Conservation (phyloP, 1,140 invertebrate species). For the Ditylenchus dipsaci region DNA sequence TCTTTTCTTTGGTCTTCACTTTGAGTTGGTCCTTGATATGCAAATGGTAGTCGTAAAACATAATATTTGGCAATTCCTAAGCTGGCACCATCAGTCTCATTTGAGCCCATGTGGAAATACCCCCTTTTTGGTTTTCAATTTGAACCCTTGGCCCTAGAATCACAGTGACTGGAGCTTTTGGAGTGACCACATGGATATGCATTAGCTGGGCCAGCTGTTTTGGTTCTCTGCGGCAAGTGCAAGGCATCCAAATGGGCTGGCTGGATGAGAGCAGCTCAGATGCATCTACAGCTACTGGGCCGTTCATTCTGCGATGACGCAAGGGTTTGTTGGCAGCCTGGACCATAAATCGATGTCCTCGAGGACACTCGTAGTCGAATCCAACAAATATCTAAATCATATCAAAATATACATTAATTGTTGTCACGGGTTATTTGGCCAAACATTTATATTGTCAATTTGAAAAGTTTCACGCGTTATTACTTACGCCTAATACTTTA, state of each 20-base stretch:
- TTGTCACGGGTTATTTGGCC: no score
- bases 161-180: constrained; percentile 82
- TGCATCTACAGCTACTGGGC: constrained; percentile 67
- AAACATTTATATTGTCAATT: no score
- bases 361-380: constrained; percentile 89
- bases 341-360: constrained; percentile 90
- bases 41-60: constrained; percentile 39
- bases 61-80: constrained; percentile 50
- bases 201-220: constrained; percentile 74
- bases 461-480: no score
- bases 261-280: constrained; percentile 28
- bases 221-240: constrained; percentile 59
- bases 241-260: constrained; percentile 59
- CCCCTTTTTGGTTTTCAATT: constrained; percentile 32
- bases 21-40: constrained; percentile 36
- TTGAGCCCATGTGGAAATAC: constrained; percentile 34
- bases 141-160: constrained; percentile 47
- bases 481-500: no score
- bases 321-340: constrained; percentile 79
- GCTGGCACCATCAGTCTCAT: constrained; percentile 32
- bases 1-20: not conserved
- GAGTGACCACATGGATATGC: constrained; percentile 84
- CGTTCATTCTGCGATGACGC: constrained; percentile 68
- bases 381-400: constrained; percentile 78
- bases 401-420: no score